Evolutionary conservation across 2,113 vertebrate species (phyloP).

Genomic region (Donacobius atricapilla): DNA sequence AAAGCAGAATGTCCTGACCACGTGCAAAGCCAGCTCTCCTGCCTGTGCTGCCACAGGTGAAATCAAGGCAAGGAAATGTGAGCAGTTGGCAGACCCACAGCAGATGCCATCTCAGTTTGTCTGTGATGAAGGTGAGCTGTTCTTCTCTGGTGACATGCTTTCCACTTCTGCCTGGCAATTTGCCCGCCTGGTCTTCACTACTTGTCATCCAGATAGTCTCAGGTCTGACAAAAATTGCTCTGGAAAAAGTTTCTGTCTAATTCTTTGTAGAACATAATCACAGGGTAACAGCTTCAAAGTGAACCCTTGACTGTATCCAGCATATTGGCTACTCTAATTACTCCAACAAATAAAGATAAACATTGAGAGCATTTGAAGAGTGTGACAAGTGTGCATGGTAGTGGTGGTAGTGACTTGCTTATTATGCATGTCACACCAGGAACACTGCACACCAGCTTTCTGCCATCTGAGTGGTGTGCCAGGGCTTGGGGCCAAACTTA

Average conservation of each 20-base stretch:
- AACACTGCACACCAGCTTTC: background rate
- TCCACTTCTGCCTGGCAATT: background rate
- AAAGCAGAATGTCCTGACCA: constrained; percentile 67
- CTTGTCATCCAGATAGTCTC: background rate
- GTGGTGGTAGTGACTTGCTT: background rate
- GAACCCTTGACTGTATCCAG: background rate
- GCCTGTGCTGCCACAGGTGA: constrained; percentile 36
- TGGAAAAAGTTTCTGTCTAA: background rate
- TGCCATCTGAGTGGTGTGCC: background rate
- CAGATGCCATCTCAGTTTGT: background rate
- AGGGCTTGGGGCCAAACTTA: background rate
- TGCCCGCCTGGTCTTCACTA: background rate
- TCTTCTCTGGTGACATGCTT: background rate
- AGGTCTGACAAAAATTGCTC: background rate
- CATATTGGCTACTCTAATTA: background rate
- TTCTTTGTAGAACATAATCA: background rate
- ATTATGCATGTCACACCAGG: background rate
- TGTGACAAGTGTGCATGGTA: background rate
- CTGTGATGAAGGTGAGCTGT: background rate
- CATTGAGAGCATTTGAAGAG: background rate
- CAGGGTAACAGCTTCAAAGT: background rate
- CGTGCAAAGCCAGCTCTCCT: constrained; percentile 22
- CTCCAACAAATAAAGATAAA: background rate
- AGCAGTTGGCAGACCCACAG: background rate
- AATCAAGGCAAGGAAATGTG: background rate